phyloP scores from a whole-genome alignment of 2,113 vertebrate genomes.

The Phaethornis superciliosus region DNA sequence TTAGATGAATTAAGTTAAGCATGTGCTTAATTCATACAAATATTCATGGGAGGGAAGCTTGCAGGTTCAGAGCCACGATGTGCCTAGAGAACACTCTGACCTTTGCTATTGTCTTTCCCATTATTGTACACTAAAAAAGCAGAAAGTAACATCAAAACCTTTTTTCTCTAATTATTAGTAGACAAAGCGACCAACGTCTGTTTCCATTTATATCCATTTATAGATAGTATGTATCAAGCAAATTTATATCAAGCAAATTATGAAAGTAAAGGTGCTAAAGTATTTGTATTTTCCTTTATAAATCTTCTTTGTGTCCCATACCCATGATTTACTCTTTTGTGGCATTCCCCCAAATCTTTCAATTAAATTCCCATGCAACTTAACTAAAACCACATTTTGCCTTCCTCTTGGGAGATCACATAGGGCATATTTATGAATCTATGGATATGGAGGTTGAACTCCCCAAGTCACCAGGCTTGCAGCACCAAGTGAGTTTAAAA shows the following conservation, averaged over 20 bases:
- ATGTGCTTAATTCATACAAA: neutral
- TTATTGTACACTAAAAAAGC: neutral
- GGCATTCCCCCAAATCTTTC: constrained; percentile 47
- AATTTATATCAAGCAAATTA: neutral
- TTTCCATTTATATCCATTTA: neutral
- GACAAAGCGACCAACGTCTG: neutral
- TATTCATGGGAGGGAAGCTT: neutral
- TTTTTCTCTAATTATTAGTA: neutral
- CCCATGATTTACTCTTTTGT: constrained; percentile 22
- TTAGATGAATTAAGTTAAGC: neutral
- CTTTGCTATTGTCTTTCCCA: neutral
- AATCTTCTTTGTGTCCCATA: neutral
- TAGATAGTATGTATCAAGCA: too few species aligned
- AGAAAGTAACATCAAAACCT: neutral
- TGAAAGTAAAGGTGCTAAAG: constrained; percentile 10
- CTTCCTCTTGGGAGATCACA: constrained; percentile 48
- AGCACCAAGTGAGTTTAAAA: neutral
- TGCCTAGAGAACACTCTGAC: neutral
- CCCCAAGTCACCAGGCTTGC: neutral
- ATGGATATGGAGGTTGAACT: neutral
- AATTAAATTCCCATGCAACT: constrained; percentile 50
- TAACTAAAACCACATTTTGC: constrained; percentile 61
- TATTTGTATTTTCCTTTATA: constrained; percentile 42
- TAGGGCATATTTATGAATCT: constrained; percentile 34
- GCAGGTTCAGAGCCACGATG: neutral